Percentiles rank a stretch among this genome's conserved stretches.
Conservation (phyloP, 2,888 invertebrate species). For the Macrophya annulata region DNA sequence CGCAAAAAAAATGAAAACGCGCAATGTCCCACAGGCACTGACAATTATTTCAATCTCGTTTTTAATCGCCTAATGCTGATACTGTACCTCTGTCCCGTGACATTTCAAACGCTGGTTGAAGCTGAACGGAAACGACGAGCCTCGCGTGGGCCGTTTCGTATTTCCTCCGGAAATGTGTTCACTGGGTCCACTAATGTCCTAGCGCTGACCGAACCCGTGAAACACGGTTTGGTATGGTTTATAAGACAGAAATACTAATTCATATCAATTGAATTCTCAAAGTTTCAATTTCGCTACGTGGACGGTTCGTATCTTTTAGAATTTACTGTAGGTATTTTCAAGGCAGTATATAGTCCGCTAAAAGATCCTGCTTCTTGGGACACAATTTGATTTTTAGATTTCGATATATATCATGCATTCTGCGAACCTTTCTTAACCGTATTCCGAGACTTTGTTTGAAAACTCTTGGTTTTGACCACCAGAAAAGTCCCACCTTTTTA, state of each 20-base stretch:
- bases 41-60: slow-evolving; percentile 27
- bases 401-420: not conserved
- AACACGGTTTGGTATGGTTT: not conserved
- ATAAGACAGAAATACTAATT: not conserved
- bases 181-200: slow-evolving; percentile 38
- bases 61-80: not conserved
- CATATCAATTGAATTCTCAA: not conserved
- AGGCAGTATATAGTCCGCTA: not conserved
- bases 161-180: slow-evolving; percentile 45
- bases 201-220: not conserved
- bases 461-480: slow-evolving; percentile 2
- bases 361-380: not conserved
- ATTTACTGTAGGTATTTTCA: not conserved
- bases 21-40: not conserved
- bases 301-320: not conserved
- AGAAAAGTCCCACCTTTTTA: not conserved
- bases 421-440: not conserved
- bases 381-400: not conserved
- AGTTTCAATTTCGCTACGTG: not conserved
- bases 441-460: not conserved
- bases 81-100: not conserved
- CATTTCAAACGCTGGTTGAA: slow-evolving; percentile 5
- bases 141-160: slow-evolving; percentile 17
- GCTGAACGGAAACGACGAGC: slow-evolving; percentile 18
- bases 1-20: slow-evolving; percentile 10